phyloP scores from a whole-genome alignment of 2,797 vertebrate genomes.

The Xenentodon cancila region DNA sequence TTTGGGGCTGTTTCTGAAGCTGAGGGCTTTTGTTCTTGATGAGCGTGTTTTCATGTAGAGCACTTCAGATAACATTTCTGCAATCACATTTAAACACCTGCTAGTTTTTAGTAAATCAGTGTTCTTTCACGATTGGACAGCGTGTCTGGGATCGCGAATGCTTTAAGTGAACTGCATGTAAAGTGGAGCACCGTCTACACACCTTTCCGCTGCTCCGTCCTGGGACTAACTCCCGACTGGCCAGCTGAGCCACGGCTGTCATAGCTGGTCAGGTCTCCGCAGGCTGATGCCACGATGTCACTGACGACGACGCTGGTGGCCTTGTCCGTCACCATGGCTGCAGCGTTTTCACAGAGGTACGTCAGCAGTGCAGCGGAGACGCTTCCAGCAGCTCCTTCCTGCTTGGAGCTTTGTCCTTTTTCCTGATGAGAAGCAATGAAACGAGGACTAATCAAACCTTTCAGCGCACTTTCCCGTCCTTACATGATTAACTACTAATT shows the following conservation, averaged over 20 bases:
- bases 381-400: conserved; percentile 88
- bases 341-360: conserved; percentile 84
- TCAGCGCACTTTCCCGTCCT: not conserved
- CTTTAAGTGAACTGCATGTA: too few species aligned
- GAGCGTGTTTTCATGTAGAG: too few species aligned
- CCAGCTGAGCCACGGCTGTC: conserved; percentile 86
- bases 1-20: too few species aligned
- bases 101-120: too few species aligned
- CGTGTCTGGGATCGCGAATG: too few species aligned
- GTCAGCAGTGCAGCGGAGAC: conserved; percentile 86
- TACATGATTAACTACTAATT: too few species aligned
- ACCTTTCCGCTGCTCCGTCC: conserved; percentile 87
- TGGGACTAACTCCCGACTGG: conserved; percentile 84
- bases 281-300: conserved; percentile 85
- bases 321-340: conserved; percentile 87
- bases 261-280: conserved; percentile 89
- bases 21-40: too few species aligned
- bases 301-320: conserved; percentile 86
- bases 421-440: conserved; percentile 75
- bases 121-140: too few species aligned
- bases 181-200: conserved; percentile 1
- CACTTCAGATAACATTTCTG: too few species aligned
- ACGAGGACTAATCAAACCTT: not conserved
- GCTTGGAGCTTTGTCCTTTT: conserved; percentile 87
- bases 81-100: too few species aligned